These are phyloP conservation scores for Eupithecia insigniata DNA, from an alignment of 2,888 invertebrate species.

Conservation along the genomic window DNA sequence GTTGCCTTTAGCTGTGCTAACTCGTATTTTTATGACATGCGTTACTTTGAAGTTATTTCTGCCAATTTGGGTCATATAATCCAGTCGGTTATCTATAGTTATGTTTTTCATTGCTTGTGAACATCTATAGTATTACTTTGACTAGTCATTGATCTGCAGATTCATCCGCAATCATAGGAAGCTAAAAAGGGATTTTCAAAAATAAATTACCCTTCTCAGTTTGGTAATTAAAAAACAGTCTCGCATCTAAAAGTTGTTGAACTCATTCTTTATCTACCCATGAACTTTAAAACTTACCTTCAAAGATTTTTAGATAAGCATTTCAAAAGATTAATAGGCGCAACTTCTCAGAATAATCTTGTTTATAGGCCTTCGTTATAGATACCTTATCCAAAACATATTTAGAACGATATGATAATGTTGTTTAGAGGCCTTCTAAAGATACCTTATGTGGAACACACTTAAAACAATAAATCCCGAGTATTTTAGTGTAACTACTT, in stretches of 20 bases:
- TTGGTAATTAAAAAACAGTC: background rate
- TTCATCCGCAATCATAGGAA: no score
- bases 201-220: background rate
- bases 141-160: background rate
- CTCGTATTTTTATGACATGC: conserved; percentile 34
- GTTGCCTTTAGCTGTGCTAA: conserved; percentile 19
- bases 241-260: background rate
- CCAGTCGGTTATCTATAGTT: background rate
- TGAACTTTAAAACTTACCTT: background rate
- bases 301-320: background rate
- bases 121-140: background rate
- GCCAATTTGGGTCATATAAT: conserved; percentile 32
- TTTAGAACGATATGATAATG: background rate
- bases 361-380: background rate
- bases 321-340: background rate
- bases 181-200: background rate
- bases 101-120: background rate
- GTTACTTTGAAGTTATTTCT: conserved; percentile 29
- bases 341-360: background rate
- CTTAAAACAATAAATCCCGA: background rate
- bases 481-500: conserved; percentile 5
- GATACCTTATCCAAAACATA: background rate
- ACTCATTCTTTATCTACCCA: background rate
- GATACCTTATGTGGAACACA: background rate
- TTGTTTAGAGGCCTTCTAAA: background rate